These are phyloP conservation scores for Plagodis dolabraria DNA, from an alignment of 2,888 invertebrate species.

Conservation along the genomic window DNA sequence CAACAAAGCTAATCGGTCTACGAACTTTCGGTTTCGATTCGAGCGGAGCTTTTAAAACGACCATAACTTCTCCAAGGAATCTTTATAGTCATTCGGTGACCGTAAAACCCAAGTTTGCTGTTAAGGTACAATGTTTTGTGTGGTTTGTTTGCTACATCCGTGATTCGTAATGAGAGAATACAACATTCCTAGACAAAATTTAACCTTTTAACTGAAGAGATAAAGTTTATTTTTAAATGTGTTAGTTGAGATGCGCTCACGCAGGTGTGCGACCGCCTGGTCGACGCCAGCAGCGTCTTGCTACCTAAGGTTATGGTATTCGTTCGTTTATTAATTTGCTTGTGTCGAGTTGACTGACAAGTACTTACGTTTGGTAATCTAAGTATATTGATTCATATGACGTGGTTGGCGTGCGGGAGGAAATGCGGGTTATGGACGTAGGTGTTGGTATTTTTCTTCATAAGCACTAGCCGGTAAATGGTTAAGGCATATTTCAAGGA, in stretches of 20 bases:
- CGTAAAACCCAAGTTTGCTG: conserved; percentile 76
- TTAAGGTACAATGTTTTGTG: conserved; percentile 79
- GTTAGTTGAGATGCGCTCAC: conserved; percentile 64
- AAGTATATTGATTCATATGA: conserved; percentile 27
- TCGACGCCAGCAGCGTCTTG: conserved; percentile 71
- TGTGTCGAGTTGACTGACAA: conserved; percentile 72
- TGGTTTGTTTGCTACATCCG: conserved; percentile 82
- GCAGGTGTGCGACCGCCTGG: conserved; percentile 82
- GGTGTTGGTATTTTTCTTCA: not conserved
- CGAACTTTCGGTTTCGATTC: conserved; percentile 41
- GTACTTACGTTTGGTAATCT: conserved; percentile 53
- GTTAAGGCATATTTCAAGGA: too few relatives aligned
- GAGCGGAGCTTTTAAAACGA: conserved; percentile 51
- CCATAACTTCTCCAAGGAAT: conserved; percentile 65
- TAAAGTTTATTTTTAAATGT: conserved; percentile 48
- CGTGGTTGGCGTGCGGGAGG: conserved; percentile 1
- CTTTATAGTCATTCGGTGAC: conserved; percentile 63
- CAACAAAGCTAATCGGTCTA: not conserved
- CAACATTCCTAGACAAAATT: conserved; percentile 25
- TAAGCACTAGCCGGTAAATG: not conserved
- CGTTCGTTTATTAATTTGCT: conserved; percentile 83
- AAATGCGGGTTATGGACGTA: conserved; percentile 7
- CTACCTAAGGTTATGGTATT: conserved; percentile 79
- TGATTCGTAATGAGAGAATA: conserved; percentile 80
- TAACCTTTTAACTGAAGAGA: not conserved